Conservation (phyloP, 2,113 vertebrate genomes). For the Gnathonemus echidnorhynchus region DNA sequence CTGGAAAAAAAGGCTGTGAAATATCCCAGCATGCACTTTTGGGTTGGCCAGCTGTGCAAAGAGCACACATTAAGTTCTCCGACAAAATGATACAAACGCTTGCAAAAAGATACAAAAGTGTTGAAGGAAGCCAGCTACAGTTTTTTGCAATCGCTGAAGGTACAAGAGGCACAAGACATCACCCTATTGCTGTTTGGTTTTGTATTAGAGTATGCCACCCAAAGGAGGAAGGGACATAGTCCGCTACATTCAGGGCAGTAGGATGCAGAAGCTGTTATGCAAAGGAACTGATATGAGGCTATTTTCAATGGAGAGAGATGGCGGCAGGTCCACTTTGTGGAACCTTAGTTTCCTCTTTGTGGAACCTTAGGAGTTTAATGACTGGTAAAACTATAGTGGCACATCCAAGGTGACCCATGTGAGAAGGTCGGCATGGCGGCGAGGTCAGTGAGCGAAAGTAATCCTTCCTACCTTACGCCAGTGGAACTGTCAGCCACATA, state of each 20-base stretch:
- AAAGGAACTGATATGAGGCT: slow-evolving; percentile 41
- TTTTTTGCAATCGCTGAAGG: neutral
- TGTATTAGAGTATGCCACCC: neutral
- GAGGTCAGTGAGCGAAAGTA: slow-evolving; percentile 55
- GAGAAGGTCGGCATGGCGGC: slow-evolving; percentile 44
- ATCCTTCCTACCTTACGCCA: slow-evolving; percentile 56
- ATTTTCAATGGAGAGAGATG: slow-evolving; percentile 51
- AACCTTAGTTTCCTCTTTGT: slow-evolving; percentile 13
- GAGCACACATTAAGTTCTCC: neutral
- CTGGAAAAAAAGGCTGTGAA: slow-evolving; percentile 38
- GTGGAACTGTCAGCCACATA: slow-evolving; percentile 50
- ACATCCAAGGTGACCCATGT: slow-evolving; percentile 64
- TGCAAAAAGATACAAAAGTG: neutral
- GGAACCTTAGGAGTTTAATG: slow-evolving; percentile 67
- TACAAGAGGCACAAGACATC: neutral
- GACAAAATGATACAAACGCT: neutral
- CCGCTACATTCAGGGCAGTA: neutral
- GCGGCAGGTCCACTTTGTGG: slow-evolving; percentile 39
- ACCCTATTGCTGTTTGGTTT: neutral
- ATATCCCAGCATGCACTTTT: slow-evolving; percentile 16
- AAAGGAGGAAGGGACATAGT: neutral
- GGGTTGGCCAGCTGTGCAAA: neutral
- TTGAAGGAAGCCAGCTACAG: neutral
- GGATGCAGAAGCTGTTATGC: slow-evolving; percentile 29
- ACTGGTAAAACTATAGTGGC: slow-evolving; percentile 66